Conservation (phyloP, 2,888 invertebrate genomes). For the Spodoptera littoralis region DNA sequence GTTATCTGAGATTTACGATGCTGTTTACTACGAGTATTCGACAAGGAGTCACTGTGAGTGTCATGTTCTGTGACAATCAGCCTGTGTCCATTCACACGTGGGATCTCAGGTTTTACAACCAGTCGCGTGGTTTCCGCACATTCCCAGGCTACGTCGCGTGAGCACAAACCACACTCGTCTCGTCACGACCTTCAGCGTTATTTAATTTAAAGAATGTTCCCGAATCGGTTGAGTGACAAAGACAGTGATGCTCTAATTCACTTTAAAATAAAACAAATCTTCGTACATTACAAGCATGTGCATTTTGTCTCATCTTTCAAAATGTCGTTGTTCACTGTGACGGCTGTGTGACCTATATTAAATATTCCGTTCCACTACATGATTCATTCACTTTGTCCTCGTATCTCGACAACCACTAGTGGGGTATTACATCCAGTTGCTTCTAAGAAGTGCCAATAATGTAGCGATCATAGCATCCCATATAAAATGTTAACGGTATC, state of each 20-base stretch:
- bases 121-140: constrained; percentile 14
- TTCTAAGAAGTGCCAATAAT: constrained; percentile 52
- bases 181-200: constrained; percentile 19
- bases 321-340: constrained; percentile 37
- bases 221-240: too few relatives aligned
- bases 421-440: constrained; percentile 40
- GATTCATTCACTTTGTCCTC: constrained; percentile 55
- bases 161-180: constrained; percentile 16
- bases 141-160: constrained; percentile 20
- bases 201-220: constrained; percentile 15
- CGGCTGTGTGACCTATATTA: constrained; percentile 59
- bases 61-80: constrained; percentile 35
- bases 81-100: constrained; percentile 38
- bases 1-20: constrained; percentile 52
- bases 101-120: not conserved
- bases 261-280: constrained; percentile 19
- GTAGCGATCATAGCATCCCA: constrained; percentile 41
- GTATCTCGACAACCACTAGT: constrained; percentile 32
- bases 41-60: constrained; percentile 38
- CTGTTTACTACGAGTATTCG: constrained; percentile 52
- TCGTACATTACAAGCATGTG: constrained; percentile 23
- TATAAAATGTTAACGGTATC: constrained; percentile 58
- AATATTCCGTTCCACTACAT: constrained; percentile 53
- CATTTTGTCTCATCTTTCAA: constrained; percentile 39
- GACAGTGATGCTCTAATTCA: constrained; percentile 15